These are phyloP conservation scores for Diarsia dahlii DNA, from an alignment of 2,888 invertebrate genomes.

Conservation along the genomic window DNA sequence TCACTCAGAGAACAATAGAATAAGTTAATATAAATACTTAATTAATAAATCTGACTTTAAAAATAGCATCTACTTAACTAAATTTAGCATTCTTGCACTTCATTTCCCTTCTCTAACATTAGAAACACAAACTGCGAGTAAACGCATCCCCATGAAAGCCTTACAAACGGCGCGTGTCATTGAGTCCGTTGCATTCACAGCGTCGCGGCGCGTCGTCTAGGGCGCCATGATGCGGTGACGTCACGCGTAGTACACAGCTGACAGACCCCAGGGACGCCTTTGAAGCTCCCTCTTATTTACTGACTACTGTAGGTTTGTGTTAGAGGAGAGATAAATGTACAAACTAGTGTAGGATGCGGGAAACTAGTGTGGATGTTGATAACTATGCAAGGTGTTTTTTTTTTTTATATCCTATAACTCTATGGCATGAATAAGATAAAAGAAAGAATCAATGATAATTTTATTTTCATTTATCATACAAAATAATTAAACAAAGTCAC, in stretches of 20 bases:
- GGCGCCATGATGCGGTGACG: constrained; percentile 46
- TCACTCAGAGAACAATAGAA: neutral
- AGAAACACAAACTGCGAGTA: neutral
- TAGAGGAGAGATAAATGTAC: neutral
- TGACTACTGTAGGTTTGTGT: constrained; percentile 6
- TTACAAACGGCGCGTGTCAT: constrained; percentile 7
- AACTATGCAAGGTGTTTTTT: no score
- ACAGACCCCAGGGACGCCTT: constrained; percentile 42
- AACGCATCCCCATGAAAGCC: constrained; percentile 1
- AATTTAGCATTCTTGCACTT: neutral
- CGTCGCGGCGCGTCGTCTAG: neutral
- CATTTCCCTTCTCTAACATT: neutral
- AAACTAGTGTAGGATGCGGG: neutral
- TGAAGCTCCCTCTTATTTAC: constrained; percentile 54
- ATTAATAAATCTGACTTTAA: neutral
- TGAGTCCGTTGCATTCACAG: constrained; percentile 32
- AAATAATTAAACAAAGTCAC: no score
- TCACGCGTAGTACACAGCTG: constrained; percentile 43
- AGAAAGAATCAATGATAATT: no score
- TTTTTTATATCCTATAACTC: no score
- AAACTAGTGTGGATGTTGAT: neutral
- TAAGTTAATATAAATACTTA: neutral
- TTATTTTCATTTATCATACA: no score
- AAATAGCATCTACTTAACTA: neutral
- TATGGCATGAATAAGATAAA: no score